Evolutionary conservation across 2,888 invertebrate species (phyloP), one percentile per base, ranked within the genome.

Genomic region (Drosophila cognata): DNA sequence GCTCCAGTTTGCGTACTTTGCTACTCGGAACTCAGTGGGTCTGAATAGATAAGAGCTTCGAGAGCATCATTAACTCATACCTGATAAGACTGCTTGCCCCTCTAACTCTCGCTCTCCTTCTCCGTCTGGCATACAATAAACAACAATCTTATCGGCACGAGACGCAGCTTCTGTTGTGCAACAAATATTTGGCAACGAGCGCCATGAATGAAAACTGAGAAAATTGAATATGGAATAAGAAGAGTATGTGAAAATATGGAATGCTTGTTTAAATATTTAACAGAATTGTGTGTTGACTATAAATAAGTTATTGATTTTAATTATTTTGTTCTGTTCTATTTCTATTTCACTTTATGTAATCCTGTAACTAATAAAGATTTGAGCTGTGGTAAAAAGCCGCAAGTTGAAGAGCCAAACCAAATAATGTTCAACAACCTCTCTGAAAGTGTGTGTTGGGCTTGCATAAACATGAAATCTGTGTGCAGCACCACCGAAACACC

Each of bases 161-260:
- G 50, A n/a, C 16, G 7, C 21, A 63, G 68, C 76, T 73, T 46
- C 81, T 73, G 69, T 65, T 51, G 18, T 28, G 36, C 28, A 55
- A 38, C 36, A 21, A 52, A 21, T 33, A 25, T 21, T 52, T n/a
- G 4, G 36, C 10, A 18, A 4, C 48, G 46, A 57, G 5, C 25
- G 43, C 11, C 21, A 16, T 4, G 18, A 28, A 52, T 65, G 5
- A 52, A 48, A 8, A n/a, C 10, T 13, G 29, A 43, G 25, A 57
- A 52, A 25, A 25, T 28, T 38, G 10, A 61, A 38, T 16, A 21
- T 11, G 16, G n/a, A 41, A 11, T 35, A 4, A 8, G 28, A 28
- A 35, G 1, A 6, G 5, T 31, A 33, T 2, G 33, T 2, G 16
- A 31, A 4, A 46, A 21, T 18, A 13, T 21, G 3, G 13, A 43